Evolutionary conservation across 2,113 vertebrate genomes (phyloP).

Genomic region (Pongo pygmaeus): DNA sequence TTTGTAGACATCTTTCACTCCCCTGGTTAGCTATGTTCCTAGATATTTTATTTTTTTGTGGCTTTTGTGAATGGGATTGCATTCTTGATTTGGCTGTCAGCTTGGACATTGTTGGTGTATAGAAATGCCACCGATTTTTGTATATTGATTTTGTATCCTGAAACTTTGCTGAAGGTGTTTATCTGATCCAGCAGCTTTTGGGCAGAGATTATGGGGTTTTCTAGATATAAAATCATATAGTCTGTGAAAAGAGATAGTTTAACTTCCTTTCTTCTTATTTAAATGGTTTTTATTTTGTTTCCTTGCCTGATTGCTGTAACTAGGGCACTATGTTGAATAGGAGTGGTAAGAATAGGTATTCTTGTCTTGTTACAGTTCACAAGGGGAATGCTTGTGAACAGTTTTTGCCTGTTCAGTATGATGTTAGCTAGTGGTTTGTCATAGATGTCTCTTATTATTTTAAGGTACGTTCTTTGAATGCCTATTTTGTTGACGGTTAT

Average conservation of each 20-base stretch:
- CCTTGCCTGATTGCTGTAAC: background rate
- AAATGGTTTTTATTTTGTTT: background rate
- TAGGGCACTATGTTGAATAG: background rate
- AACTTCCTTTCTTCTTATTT: background rate
- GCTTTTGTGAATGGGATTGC: background rate
- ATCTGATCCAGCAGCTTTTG: too few species aligned
- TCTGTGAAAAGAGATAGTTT: too few species aligned
- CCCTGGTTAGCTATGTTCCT: too few species aligned
- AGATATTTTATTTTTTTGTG: background rate
- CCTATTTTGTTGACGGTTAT: background rate
- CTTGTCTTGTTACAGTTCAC: background rate
- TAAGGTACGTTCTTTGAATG: background rate
- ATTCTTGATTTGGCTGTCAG: background rate
- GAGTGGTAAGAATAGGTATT: background rate
- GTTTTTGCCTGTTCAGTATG: background rate
- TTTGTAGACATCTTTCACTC: too few species aligned
- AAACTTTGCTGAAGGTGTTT: background rate
- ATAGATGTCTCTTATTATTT: background rate
- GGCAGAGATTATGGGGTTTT: background rate
- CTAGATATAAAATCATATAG: too few species aligned
- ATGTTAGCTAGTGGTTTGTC: background rate
- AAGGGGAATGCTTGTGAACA: background rate
- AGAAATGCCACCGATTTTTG: background rate
- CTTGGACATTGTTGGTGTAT: background rate
- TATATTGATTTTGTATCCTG: background rate